Conservation (phyloP, 1,140 invertebrate genomes). For the Papilio polytes region DNA sequence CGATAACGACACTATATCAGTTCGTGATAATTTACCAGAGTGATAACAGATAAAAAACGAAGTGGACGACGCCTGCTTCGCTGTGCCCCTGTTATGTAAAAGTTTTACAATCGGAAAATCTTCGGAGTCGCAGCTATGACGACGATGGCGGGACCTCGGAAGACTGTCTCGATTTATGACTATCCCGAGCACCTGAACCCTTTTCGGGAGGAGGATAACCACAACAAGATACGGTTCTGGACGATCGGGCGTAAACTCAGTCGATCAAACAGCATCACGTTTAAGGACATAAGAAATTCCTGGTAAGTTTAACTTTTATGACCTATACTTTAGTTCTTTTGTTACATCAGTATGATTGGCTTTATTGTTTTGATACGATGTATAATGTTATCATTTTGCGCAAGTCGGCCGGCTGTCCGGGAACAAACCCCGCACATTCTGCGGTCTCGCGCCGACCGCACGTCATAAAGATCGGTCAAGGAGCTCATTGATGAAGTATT, state of each 20-base stretch:
- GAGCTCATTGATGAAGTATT: constrained; percentile 33
- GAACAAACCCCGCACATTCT: constrained; percentile 34
- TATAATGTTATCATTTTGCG: constrained; percentile 21
- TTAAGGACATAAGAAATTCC: constrained; percentile 84
- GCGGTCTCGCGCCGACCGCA: constrained; percentile 34
- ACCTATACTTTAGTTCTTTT: neutral
- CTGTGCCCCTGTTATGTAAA: constrained; percentile 78
- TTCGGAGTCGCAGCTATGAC: constrained; percentile 62
- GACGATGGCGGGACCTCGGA: constrained; percentile 67
- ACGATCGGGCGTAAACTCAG: constrained; percentile 74
- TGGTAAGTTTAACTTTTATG: constrained; percentile 61
- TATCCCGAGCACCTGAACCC: constrained; percentile 90
- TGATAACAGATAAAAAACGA: constrained; percentile 77
- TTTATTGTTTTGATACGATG: constrained; percentile 26
- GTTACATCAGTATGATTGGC: constrained; percentile 28
- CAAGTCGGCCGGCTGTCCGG: constrained; percentile 18
- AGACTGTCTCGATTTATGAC: constrained; percentile 85
- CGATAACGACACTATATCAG: constrained; percentile 78
- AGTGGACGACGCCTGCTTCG: constrained; percentile 72
- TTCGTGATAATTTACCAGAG: constrained; percentile 75
- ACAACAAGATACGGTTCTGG: constrained; percentile 85
- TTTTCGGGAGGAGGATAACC: constrained; percentile 87
- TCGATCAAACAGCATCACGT: constrained; percentile 84
- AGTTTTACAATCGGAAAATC: constrained; percentile 53
- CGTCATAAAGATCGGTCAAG: constrained; percentile 37